Conservation (phyloP, 2,797 vertebrate genomes). For the Danio choprae region DNA sequence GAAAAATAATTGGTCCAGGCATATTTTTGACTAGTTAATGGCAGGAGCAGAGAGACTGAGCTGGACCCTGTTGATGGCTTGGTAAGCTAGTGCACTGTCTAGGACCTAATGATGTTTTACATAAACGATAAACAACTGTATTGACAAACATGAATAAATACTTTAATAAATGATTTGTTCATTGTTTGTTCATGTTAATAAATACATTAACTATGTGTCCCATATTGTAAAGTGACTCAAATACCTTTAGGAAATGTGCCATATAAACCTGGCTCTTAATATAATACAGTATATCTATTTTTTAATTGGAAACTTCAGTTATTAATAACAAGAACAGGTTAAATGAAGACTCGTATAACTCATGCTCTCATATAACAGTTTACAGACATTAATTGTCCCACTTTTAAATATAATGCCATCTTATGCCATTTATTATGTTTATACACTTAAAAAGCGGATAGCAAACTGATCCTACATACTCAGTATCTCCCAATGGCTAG, state of each 20-base stretch:
- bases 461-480: neutral
- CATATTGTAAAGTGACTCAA: too few relatives aligned
- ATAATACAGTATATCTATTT: too few relatives aligned
- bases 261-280: too few relatives aligned
- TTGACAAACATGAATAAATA: too few relatives aligned
- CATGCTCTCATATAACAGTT: too few relatives aligned
- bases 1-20: neutral
- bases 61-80: neutral
- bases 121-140: neutral
- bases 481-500: neutral
- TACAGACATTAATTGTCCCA: neutral
- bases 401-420: neutral
- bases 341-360: too few relatives aligned
- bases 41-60: neutral
- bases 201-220: too few relatives aligned
- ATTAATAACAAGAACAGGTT: too few relatives aligned
- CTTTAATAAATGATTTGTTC: too few relatives aligned
- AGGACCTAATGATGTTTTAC: neutral
- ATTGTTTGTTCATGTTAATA: too few relatives aligned
- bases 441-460: neutral
- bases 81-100: neutral
- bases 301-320: too few relatives aligned
- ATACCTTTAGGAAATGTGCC: too few relatives aligned
- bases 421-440: neutral
- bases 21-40: conserved; percentile 2